phyloP scores from a whole-genome alignment of 1,140 invertebrate species.

The Anagrus nilaparvatae region DNA sequence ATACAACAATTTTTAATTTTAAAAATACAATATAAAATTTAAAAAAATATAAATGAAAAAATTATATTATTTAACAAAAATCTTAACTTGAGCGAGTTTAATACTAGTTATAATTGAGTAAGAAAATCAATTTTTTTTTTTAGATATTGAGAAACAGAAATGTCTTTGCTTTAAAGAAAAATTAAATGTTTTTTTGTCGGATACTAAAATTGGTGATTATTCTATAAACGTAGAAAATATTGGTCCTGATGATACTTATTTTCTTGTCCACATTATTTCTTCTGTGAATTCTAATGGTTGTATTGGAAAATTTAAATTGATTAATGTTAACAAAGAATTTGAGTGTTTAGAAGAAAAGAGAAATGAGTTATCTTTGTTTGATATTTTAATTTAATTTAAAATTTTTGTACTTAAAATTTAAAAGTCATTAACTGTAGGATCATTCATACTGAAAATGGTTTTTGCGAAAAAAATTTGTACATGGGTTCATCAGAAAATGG shows the following conservation, averaged over 20 bases:
- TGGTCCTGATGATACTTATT: conserved; percentile 15
- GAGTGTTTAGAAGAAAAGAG: conserved; percentile 30
- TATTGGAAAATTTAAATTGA: conserved; percentile 24
- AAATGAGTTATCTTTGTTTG: conserved; percentile 23
- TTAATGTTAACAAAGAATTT: conserved; percentile 20
- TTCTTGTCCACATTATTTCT: conserved; percentile 22
- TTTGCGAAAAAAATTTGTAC: background rate
- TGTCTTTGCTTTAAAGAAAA: conserved; percentile 27
- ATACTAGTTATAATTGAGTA: background rate
- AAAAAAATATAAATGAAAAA: background rate
- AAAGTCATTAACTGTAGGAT: background rate
- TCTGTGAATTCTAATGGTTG: conserved; percentile 23
- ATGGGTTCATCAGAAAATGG: background rate
- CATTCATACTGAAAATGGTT: background rate
- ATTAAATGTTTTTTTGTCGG: conserved; percentile 23
- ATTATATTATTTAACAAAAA: no score
- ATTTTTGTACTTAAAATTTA: background rate
- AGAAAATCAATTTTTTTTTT: conserved; percentile 10
- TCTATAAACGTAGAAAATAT: conserved; percentile 23
- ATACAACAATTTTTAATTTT: background rate
- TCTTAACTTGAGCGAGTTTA: no score
- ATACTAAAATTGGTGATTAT: conserved; percentile 22
- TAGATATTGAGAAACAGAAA: conserved; percentile 19
- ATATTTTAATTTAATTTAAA: background rate
- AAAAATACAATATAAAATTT: background rate